phyloP scores from a whole-genome alignment of 53 echinoderm and acorn worm genomes.

The Actinopyga echinites region DNA sequence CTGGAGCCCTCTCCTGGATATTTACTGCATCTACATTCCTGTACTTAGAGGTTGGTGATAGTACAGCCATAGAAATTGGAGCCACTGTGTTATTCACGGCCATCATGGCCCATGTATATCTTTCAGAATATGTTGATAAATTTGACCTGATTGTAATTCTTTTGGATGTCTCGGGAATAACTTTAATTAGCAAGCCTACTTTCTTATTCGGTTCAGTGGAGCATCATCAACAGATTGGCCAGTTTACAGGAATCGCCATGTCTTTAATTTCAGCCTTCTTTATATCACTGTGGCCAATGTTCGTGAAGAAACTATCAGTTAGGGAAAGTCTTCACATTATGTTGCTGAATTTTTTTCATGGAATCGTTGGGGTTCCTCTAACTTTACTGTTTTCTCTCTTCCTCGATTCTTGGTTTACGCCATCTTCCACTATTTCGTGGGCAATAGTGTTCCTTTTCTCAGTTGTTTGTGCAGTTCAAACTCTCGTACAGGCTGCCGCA shows the following conservation, averaged over 20 bases:
- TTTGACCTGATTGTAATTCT: too few species aligned
- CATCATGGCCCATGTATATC: not conserved
- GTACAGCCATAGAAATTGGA: not conserved
- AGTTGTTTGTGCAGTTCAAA: not conserved
- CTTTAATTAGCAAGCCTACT: not conserved
- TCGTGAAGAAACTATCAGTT: too few species aligned
- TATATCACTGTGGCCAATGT: too few species aligned
- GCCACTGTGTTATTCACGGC: not conserved
- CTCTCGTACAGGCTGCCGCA: not conserved
- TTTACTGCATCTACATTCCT: not conserved
- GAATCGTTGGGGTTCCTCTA: not conserved
- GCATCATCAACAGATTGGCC: too few species aligned
- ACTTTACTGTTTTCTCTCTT: not conserved
- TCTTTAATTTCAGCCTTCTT: too few species aligned
- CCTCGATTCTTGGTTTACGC: not conserved
- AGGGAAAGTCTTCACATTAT: not conserved
- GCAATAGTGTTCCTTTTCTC: not conserved
- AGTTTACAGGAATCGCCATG: too few species aligned
- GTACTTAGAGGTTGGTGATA: not conserved
- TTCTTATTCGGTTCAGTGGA: too few species aligned
- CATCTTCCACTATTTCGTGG: not conserved
- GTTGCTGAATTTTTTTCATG: too few species aligned
- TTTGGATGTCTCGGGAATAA: too few species aligned
- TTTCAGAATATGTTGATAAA: too few species aligned
- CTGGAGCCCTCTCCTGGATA: not conserved